These are phyloP conservation scores for Bombus confusus DNA, from an alignment of 1,140 invertebrate species.

Conservation along the genomic window DNA sequence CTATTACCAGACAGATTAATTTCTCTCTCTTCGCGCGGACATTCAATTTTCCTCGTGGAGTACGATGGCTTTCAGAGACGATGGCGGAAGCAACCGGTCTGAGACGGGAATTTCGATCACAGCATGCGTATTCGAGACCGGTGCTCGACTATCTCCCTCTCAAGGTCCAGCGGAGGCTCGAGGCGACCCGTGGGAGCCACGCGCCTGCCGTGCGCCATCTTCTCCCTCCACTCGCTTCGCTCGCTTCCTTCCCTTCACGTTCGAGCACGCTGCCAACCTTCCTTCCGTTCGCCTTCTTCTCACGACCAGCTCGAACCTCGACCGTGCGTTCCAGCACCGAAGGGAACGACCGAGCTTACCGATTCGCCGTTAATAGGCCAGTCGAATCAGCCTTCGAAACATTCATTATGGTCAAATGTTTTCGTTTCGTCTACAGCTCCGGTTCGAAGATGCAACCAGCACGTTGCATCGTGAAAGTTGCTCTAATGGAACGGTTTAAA, in stretches of 20 bases:
- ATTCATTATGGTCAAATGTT: no score
- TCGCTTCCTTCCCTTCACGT: conserved; percentile 15
- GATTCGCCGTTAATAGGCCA: no score
- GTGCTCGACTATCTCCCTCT: conserved; percentile 48
- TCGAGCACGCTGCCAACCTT: conserved; percentile 6
- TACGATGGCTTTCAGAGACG: neutral
- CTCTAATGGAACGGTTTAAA: neutral
- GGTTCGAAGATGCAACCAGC: neutral
- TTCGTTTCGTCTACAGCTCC: no score
- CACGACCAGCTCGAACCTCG: conserved; percentile 27
- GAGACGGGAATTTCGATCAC: conserved; percentile 18
- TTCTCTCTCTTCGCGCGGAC: no score
- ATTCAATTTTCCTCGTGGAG: neutral
- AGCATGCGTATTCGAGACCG: conserved; percentile 16
- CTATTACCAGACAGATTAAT: neutral
- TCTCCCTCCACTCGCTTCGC: conserved; percentile 57
- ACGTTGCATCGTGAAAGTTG: neutral
- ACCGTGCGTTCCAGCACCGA: neutral
- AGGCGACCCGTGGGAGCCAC: conserved; percentile 79
- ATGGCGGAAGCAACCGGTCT: conserved; percentile 1
- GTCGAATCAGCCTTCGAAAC: no score
- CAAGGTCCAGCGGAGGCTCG: conserved; percentile 55
- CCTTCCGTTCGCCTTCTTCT: conserved; percentile 38
- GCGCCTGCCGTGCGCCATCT: conserved; percentile 77
- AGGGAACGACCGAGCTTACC: neutral